Evolutionary conservation across 2,888 invertebrate genomes (phyloP).

Genomic region (Pediacus dermestoides): DNA sequence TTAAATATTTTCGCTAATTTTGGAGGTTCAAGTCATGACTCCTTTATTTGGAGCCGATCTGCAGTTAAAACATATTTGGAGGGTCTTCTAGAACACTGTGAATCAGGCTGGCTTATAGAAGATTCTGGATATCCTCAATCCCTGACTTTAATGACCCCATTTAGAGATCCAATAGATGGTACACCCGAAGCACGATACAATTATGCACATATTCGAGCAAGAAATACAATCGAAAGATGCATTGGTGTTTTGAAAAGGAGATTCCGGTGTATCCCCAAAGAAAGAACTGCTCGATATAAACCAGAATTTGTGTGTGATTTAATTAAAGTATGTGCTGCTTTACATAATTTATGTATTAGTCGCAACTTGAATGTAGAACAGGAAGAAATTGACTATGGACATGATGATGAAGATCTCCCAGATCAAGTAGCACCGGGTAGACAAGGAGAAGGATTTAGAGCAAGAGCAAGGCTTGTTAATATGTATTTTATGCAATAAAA

Average conservation of each 20-base stretch:
- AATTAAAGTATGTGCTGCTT: conserved; percentile 9
- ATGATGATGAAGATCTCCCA: neutral
- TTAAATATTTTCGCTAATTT: neutral
- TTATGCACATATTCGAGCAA: conserved; percentile 6
- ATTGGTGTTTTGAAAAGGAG: conserved; percentile 17
- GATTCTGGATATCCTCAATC: conserved; percentile 15
- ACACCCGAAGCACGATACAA: conserved; percentile 9
- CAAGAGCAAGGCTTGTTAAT: neutral
- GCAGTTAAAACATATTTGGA: conserved; percentile 4
- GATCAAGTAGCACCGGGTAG: too few species aligned
- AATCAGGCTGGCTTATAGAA: conserved; percentile 13
- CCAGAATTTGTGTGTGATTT: conserved; percentile 11
- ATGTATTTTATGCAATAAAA: neutral
- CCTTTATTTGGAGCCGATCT: conserved; percentile 5
- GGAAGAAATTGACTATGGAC: neutral
- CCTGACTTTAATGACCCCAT: conserved; percentile 14
- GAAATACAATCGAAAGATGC: conserved; percentile 16
- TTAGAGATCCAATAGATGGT: conserved; percentile 7
- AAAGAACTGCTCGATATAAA: conserved; percentile 12
- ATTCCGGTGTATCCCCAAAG: conserved; percentile 13
- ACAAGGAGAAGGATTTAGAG: neutral
- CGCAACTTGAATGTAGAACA: neutral
- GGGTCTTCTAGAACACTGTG: conserved; percentile 1
- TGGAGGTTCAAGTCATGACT: neutral
- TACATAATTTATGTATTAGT: conserved; percentile 15